Evolutionary conservation across 2,888 invertebrate species (phyloP), one percentile per base, ranked within the genome.

Genomic region (Chironomus tentans): DNA sequence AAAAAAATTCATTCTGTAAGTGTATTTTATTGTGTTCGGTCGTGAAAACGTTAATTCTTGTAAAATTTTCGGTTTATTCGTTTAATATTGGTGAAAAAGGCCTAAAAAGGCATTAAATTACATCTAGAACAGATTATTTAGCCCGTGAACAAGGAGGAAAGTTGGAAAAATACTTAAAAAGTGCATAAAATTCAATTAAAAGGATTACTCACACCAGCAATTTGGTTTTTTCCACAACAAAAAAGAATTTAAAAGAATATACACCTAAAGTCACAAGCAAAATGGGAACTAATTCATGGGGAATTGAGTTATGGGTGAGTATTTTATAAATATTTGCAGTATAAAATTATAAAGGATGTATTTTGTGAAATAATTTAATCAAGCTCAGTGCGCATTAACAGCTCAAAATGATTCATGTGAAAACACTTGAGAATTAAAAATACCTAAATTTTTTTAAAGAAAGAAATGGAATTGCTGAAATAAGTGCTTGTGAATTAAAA

Each of bases 221-320:
- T 56, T 56, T 38, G 38, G 38, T 10, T 38, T 38, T 38, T 18
- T 18, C 18, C 56, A 56, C 18, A 56, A 18, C 56, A 15, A 56
- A 56, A 56, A 56, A 56, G 6, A 56, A 56, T 28, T 28, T 28
- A n/a, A 50, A 50, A 50, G 21, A 24, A 65, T 21, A 24, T 65
- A 24, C 21, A 21, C 12, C 21, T 15, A 56, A 56, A 56, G n/a
- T 56, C n/a, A 65, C 4, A 65, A 65, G 65, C 21, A 65, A 65
- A 65, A 65, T 65, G 65, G 65, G 65, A 65, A 65, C 65, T 13
- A 65, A 65, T 65, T 65, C 65, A 21, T 65, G 65, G 65, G 65
- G 65, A 65, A 65, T 65, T 24, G 65, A 65, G 21, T 13, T 65
- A 24, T 65, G 65, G 65, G 65, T 65, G n/a, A 65, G 65, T 65